Evolutionary conservation across 2,888 invertebrate genomes (phyloP).

Genomic region (Sphaerophoria rueppellii): DNA sequence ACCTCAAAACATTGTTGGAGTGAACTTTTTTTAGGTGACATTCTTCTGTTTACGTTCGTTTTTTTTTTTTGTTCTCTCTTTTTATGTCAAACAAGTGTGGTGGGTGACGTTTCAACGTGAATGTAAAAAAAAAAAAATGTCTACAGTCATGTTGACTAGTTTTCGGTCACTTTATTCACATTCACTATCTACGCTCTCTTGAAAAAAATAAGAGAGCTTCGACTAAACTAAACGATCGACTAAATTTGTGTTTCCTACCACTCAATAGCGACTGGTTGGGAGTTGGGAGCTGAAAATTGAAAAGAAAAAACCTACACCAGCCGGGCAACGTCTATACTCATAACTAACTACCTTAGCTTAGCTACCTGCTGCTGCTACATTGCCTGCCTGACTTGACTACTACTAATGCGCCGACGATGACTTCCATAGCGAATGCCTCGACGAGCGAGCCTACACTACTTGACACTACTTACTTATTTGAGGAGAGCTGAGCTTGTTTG

Average conservation of each 20-base stretch:
- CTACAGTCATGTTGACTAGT: slow-evolving; percentile 62
- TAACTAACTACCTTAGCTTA: slow-evolving; percentile 21
- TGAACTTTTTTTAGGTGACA: slow-evolving; percentile 34
- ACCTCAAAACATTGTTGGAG: slow-evolving; percentile 30
- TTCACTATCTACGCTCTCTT: slow-evolving; percentile 49
- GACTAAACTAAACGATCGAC: slow-evolving; percentile 55
- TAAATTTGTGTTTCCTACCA: slow-evolving; percentile 51
- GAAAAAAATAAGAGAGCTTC: slow-evolving; percentile 15
- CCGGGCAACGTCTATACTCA: neutral
- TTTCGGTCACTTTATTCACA: slow-evolving; percentile 52
- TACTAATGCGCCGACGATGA: neutral
- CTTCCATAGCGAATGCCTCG: slow-evolving; percentile 2
- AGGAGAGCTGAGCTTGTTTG: slow-evolving; percentile 67
- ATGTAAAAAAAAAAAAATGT: slow-evolving; percentile 3
- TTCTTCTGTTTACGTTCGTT: slow-evolving; percentile 18
- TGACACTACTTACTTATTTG: slow-evolving; percentile 17
- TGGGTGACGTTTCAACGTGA: slow-evolving; percentile 41
- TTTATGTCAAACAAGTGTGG: slow-evolving; percentile 57
- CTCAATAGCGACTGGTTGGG: slow-evolving; percentile 31
- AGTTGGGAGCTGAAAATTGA: slow-evolving; percentile 12
- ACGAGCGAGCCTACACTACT: slow-evolving; percentile 23
- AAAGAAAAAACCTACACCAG: slow-evolving; percentile 13
- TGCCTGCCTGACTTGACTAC: slow-evolving; percentile 4
- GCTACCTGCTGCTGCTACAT: slow-evolving; percentile 19
- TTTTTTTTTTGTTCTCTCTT: neutral